phyloP scores from a whole-genome alignment of 2,888 invertebrate species.

The Keiferia lycopersicella region DNA sequence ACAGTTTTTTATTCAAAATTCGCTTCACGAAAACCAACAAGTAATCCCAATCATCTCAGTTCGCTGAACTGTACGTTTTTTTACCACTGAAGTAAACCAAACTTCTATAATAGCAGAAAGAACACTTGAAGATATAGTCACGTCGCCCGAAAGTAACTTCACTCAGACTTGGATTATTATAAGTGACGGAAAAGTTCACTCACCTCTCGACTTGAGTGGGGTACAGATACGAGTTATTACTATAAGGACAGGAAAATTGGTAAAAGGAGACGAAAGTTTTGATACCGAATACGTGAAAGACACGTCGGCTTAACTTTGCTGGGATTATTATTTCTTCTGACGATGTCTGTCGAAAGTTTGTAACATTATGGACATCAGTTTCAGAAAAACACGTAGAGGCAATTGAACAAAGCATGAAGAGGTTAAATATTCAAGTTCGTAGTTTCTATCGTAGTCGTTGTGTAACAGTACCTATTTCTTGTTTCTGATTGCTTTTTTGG shows the following conservation, averaged over 20 bases:
- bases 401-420: neutral
- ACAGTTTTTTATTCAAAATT: neutral
- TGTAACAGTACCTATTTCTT: too few relatives aligned
- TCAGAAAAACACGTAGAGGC: neutral
- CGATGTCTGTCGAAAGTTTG: neutral
- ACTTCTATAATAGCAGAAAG: constrained; percentile 7
- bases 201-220: constrained; percentile 6
- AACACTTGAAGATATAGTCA: constrained; percentile 3
- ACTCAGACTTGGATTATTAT: constrained; percentile 7
- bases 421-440: too few relatives aligned
- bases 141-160: neutral
- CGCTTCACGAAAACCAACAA: neutral
- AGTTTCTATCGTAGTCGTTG: too few relatives aligned
- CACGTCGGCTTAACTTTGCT: neutral
- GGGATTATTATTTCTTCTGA: neutral
- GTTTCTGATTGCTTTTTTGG: too few relatives aligned
- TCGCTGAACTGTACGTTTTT: neutral
- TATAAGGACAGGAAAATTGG: constrained; percentile 3
- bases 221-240: constrained; percentile 9
- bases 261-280: neutral
- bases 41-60: neutral
- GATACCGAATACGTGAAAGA: neutral
- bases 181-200: constrained; percentile 9
- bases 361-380: too few relatives aligned
- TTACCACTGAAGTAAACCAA: neutral